Evolutionary conservation across 2,797 vertebrate species (phyloP).

Genomic region (Scyliorhinus canicula): DNA sequence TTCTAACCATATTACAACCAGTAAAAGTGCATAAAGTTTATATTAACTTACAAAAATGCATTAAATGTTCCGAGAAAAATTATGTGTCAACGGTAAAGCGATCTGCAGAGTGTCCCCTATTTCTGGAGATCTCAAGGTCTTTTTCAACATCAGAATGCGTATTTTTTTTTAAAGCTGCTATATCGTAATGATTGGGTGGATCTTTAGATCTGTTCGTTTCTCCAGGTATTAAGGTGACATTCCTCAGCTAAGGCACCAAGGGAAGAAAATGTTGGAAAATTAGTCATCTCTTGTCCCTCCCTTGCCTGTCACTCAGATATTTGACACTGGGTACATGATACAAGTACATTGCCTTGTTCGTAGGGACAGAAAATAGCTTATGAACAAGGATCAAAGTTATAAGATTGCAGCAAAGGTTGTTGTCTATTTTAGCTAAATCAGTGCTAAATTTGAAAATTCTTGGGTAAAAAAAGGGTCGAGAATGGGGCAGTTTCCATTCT

Average conservation of each 20-base stretch:
- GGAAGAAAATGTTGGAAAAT: background rate
- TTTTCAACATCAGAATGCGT: background rate
- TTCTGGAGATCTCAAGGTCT: background rate
- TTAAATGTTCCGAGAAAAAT: background rate
- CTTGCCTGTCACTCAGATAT: background rate
- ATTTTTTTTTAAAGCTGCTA: background rate
- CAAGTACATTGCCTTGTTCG: background rate
- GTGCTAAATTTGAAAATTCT: background rate
- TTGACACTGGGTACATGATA: background rate
- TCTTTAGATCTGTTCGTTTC: background rate
- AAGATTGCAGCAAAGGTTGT: background rate
- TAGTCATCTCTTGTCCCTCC: background rate
- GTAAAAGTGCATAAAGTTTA: slow-evolving; percentile 1
- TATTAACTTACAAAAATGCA: background rate
- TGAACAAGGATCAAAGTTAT: background rate
- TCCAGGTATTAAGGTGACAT: background rate
- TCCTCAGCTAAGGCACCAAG: background rate
- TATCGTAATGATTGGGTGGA: background rate
- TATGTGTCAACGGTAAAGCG: background rate
- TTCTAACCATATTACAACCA: background rate
- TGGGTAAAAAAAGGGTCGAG: background rate
- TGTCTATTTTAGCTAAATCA: background rate
- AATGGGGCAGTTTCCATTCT: background rate
- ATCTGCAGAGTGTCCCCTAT: background rate
- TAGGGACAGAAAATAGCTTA: background rate